Evolutionary conservation across 2,888 invertebrate genomes (phyloP), one percentile per base, ranked within the genome.

Genomic region (Ochlodes sylvanus): DNA sequence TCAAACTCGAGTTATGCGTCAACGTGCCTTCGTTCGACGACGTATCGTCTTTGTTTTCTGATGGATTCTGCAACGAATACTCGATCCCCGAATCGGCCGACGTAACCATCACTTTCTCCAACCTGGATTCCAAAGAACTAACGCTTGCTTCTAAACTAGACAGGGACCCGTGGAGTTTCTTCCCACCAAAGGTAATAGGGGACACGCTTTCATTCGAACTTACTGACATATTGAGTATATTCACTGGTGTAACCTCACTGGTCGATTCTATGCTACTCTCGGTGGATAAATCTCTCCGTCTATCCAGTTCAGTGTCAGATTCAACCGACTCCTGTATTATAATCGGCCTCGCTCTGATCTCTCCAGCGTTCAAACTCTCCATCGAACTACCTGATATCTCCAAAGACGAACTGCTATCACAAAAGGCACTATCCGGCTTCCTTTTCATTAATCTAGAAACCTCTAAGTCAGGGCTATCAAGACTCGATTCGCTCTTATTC

Each of bases 401-500:
- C 34, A 94, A 73, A 15, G 92, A 92, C 2, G 93, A 92, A 72
- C 86, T 92, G 69, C 92, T 93, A 63, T 93, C 93, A 69, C 89
- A 87, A 72, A 90, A 91, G 3, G 90, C 88, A 74, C 90, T 91
- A 6, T 85, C 84, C 6, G 81, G 78, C 66, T 88, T 90, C 72
- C 89, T 87, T 7, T 66, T 66, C 91, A 94, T 94, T 5, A 93
- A 78, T 71, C 92, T 85, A 47, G 93, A 94, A 0, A 94, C 94
- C 79, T 94, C 94, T 70, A 93, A 74, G 75, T 94, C 94, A 0
- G 94, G 93, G 75, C 94, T 94, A 65, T 94, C 94, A n/a, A 93
- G 77, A 75, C 92, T 93, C 14, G 93, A 93, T 76, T 94, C 94
- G 69, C 92, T 93, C 73, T 90, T 92, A 78, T 93, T 92, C 70